Evolutionary conservation across 2,888 invertebrate species (phyloP), one percentile per base, ranked within the genome.

Genomic region (Andrena trimmerana): DNA sequence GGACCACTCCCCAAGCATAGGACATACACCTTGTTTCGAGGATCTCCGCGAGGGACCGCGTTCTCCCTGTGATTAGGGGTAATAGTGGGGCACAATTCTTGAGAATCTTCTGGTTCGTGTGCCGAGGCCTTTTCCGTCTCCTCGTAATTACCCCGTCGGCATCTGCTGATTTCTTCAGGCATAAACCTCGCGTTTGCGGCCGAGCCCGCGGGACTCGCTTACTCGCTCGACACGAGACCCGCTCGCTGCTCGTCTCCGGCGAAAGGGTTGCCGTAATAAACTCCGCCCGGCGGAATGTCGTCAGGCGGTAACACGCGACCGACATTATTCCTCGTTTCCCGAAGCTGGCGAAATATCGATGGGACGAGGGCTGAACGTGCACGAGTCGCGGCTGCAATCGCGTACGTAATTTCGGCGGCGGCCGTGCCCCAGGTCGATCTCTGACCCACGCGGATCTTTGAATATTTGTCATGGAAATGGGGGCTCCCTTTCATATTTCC

Each of bases 21-120:
- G 42, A 42, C 4, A 0, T 48, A 66, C 48, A n/a, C 29, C 27
- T 50, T 50, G 42, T 48, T n/a, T 69, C 63, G 36, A 57, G 67
- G 54, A 54, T 24, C 54, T 63, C 33, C 42, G 42, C 66, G 59
- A 78, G 76, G 67, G 66, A 52, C 73, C 68, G 60, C 74, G 81
- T 86, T 86, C 81, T 83, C 74, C 63, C 72, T 80, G 73, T 87
- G 87, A 89, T 88, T 88, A 84, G 86, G 80, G 80, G 82, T 88
- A 86, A 88, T 87, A 85, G 87, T 78, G 59, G 63, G 76, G 85
- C 86, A 79, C 82, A 78, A 85, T 87, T 86, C 85, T 86, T 89
- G 78, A 85, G 84, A 82, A 77, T 63, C 72, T 71, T 65, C 60
- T 24, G 62, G 52, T 74, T 29, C 24, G 29, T 66, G 62, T 67